phyloP scores from a whole-genome alignment of 1,140 invertebrate genomes.

The Papilio dardanus region DNA sequence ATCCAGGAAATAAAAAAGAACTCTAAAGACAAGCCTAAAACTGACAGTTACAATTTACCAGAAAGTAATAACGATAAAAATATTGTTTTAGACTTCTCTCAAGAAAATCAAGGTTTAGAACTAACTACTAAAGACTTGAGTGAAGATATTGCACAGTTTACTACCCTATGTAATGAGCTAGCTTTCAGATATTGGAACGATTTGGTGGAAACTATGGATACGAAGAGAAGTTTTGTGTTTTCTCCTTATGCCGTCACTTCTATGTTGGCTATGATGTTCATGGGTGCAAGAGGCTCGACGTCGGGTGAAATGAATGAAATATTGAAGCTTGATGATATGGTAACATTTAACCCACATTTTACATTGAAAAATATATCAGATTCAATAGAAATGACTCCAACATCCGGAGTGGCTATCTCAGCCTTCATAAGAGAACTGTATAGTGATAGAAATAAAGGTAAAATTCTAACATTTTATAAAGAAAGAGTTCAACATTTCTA shows the following conservation, averaged over 20 bases:
- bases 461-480: slow-evolving; percentile 92
- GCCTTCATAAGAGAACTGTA: slow-evolving; percentile 91
- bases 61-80: slow-evolving; percentile 63
- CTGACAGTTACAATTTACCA: slow-evolving; percentile 53
- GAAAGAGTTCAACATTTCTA: slow-evolving; percentile 93
- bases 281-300: slow-evolving; percentile 93
- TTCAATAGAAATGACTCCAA: slow-evolving; percentile 85
- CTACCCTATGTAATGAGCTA: slow-evolving; percentile 91
- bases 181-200: slow-evolving; percentile 91
- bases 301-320: slow-evolving; percentile 95
- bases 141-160: slow-evolving; percentile 87
- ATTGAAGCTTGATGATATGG: slow-evolving; percentile 92
- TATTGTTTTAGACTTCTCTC: slow-evolving; percentile 81
- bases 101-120: slow-evolving; percentile 88
- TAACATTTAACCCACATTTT: slow-evolving; percentile 93
- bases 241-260: slow-evolving; percentile 93
- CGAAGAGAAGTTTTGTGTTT: slow-evolving; percentile 89
- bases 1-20: slow-evolving; percentile 59
- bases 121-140: slow-evolving; percentile 87
- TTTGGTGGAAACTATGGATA: slow-evolving; percentile 87
- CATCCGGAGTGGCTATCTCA: slow-evolving; percentile 87
- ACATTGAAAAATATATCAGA: slow-evolving; percentile 93
- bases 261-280: slow-evolving; percentile 93
- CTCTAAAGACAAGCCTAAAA: slow-evolving; percentile 65
- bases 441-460: slow-evolving; percentile 89